These are phyloP conservation scores for Mirza zaza DNA, from an alignment of 2,113 vertebrate genomes.

Conservation along the genomic window DNA sequence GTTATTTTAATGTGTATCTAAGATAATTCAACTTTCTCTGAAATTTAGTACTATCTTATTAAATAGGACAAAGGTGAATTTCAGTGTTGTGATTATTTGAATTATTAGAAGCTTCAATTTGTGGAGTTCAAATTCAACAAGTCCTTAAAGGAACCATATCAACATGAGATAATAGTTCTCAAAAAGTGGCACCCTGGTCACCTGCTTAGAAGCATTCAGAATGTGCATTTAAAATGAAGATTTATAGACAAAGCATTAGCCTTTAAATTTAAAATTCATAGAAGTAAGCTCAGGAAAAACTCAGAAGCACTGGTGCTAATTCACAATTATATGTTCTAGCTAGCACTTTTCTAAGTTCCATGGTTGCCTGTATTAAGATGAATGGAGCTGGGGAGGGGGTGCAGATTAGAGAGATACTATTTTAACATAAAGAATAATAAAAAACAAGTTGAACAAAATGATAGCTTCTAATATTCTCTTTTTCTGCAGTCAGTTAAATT, in stretches of 20 bases:
- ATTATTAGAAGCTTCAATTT: not conserved
- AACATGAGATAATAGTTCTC: not conserved
- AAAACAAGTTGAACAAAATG: not conserved
- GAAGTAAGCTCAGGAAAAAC: not conserved
- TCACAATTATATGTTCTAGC: not conserved
- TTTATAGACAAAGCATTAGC: not conserved
- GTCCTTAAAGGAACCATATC: not conserved
- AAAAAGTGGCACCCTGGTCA: not conserved
- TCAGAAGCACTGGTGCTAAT: not conserved
- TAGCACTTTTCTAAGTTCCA: not conserved
- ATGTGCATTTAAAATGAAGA: not conserved
- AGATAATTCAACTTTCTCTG: not conserved
- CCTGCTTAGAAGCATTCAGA: not conserved
- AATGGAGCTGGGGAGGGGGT: fast-evolving
- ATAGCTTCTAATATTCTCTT: not conserved
- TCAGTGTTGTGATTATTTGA: not conserved
- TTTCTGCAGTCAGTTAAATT: not conserved
- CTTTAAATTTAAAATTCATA: not conserved
- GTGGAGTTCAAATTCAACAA: not conserved
- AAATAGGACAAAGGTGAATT: not conserved
- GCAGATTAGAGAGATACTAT: not conserved
- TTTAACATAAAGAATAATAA: not conserved
- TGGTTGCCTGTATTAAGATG: not conserved
- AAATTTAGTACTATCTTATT: not conserved
- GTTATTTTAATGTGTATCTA: not conserved